Conservation (phyloP, 2,113 vertebrate genomes). For the Salvelinus sp. region DNA sequence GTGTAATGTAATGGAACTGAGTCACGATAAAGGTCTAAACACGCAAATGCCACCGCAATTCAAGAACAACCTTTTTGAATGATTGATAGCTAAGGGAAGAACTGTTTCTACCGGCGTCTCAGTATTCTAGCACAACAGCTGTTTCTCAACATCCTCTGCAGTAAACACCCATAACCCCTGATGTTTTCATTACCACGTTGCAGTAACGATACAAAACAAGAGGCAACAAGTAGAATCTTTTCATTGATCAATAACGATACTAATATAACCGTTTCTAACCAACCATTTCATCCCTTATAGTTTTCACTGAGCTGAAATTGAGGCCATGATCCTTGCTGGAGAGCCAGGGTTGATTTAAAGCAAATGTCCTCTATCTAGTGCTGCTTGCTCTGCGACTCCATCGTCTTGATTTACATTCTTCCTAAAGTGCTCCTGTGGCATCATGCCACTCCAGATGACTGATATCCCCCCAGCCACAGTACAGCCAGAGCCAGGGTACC, state of each 20-base stretch:
- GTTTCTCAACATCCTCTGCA: not conserved
- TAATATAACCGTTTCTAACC: not conserved
- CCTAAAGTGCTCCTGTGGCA: not conserved
- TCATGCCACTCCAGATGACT: not conserved
- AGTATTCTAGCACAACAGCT: not conserved
- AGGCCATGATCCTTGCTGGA: not conserved
- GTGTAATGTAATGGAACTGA: no score
- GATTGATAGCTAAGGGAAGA: not conserved
- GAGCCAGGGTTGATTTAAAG: not conserved
- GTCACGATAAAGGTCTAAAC: no score
- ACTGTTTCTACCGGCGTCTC: not conserved
- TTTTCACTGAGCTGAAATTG: not conserved
- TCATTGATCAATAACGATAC: not conserved
- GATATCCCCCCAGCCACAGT: not conserved
- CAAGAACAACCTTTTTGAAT: no score
- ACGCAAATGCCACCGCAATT: no score
- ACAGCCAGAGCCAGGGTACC: not conserved
- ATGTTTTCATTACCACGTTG: not conserved
- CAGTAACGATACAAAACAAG: not conserved
- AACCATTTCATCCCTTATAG: not conserved
- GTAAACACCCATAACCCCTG: not conserved
- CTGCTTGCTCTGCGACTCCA: not conserved
- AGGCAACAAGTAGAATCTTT: not conserved
- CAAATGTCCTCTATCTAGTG: not conserved
- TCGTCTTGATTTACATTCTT: constrained; percentile 9